Evolutionary conservation across 2,888 invertebrate genomes (phyloP), one percentile per base, ranked within the genome.

Genomic region (Stenoptilia bipunctidactyla): DNA sequence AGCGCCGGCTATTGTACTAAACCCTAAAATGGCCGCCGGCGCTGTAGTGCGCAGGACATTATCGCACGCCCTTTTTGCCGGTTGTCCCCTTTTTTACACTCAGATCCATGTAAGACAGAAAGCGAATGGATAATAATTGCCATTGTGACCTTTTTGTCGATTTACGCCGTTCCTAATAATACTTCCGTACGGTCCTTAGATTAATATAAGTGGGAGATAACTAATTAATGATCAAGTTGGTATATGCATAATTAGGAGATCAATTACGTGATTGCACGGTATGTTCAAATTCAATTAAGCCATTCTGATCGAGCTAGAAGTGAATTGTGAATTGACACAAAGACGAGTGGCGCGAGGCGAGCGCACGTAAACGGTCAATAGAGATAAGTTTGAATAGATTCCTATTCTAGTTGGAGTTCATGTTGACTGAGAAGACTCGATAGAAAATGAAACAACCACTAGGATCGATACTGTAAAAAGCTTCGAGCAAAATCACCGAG

Each of bases 121-220:
- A 76, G 66, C 65, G 66, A 69, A 69, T 69, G 70, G 72, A 68
- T 71, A 73, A 74, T 75, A 70, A 76, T 79, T 76, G 76, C 62
- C 62, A 66, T 62, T 65, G 61, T 66, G 69, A 66, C 67, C 67
- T 66, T 72, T 75, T 73, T 67, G 67, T 58, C 50, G 52, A 52
- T 20, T 20, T 3, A 8, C 20, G 8, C 20, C 8, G 62, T 61
- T 68, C 69, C 69, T 65, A 68, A 70, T 67, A 61, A 49, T 58
- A 65, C 60, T 61, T 56, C 43, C 52, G 54, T 48, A 48, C 55
- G 57, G 56, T 56, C 45, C 38, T 46, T 45, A 59, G 68, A 67
- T 65, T 65, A 53, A 66, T 69, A 63, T 67, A 68, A 60, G 8
- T 5, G 20, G 3, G 20, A 20, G 20, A 20, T 20, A 20, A 20